Evolutionary conservation across 2,797 vertebrate species (phyloP), one percentile per base, ranked within the genome.

Genomic region (Trachurus trachurus): DNA sequence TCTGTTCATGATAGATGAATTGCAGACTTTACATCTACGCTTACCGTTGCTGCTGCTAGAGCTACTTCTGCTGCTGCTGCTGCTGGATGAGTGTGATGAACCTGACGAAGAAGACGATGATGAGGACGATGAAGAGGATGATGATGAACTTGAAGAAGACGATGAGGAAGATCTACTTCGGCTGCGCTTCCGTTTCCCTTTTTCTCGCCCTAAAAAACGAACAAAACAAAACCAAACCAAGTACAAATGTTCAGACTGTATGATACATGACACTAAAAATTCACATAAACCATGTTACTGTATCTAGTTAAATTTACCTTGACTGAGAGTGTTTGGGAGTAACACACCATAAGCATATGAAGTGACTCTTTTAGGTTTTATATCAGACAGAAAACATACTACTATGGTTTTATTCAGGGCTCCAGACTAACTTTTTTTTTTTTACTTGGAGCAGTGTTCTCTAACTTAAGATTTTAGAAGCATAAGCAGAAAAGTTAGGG

Each of bases 151-250:
- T 26, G 94, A 93, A 21, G 95, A 96, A 1, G 96, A 96, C 0
- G 96, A 94, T 0, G 96, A 96, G 1, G 96, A 97, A 0, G 96
- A 98, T 90, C 95, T 92, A 87, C 96, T 97, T 69, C 96, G 95
- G 84, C 97, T 98, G 52, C 96, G 95, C 89, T 96, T 97, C 17
- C 92, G 91, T 71, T 96, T 97, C 66, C 69, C 92, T 83, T 96
- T 96, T 78, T 96, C 96, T 80, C 92, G 94, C 60, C 93, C 96
- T 96, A 66, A 76, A 44, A 42, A 15, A 53, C 17, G 52, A 44
- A n/a, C n/a, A n/a, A 6, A 22, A 11, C 11, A 62, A n/a, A 49
- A 57, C 9, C 56, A 57, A 57, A n/a, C n/a, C n/a, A n/a, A 8
- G 13, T 13, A n/a, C 2, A 63, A 45, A 62, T 21, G 5, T 22